These are phyloP conservation scores for Biston stratarius DNA, from an alignment of 2,888 invertebrate genomes.

Conservation along the genomic window DNA sequence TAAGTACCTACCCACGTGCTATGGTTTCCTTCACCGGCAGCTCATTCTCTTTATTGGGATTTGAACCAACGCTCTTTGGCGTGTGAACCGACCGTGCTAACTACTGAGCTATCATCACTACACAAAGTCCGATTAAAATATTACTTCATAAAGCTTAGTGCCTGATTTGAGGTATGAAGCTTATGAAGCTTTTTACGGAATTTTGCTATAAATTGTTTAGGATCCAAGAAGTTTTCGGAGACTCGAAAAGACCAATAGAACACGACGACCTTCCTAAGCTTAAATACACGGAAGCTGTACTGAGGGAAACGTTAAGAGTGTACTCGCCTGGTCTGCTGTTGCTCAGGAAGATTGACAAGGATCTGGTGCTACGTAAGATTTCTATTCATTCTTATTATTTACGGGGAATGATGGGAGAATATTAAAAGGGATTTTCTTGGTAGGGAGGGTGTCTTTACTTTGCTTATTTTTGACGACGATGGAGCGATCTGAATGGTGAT, in stretches of 20 bases:
- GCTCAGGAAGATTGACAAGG: conserved; percentile 51
- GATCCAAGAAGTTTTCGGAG: conserved; percentile 50
- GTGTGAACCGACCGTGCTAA: too few species aligned
- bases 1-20: too few species aligned
- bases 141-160: not conserved
- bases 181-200: not conserved
- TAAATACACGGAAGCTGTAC: conserved; percentile 60
- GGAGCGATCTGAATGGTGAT: too few species aligned
- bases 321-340: conserved; percentile 58
- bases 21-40: too few species aligned
- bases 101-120: too few species aligned
- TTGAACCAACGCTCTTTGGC: too few species aligned
- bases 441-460: too few species aligned
- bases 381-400: not conserved
- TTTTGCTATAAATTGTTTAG: conserved; percentile 30
- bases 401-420: not conserved
- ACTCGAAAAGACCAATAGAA: conserved; percentile 45
- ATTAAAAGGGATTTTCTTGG: too few species aligned
- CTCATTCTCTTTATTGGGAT: too few species aligned
- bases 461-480: too few species aligned
- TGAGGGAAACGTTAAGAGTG: conserved; percentile 59
- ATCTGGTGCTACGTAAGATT: conserved; percentile 54
- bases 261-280: conserved; percentile 52
- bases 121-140: too few species aligned
- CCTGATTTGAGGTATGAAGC: not conserved